Evolutionary conservation across 2,797 vertebrate genomes (phyloP), one percentile per base, ranked within the genome.

Genomic region (Alosa sapidissima): DNA sequence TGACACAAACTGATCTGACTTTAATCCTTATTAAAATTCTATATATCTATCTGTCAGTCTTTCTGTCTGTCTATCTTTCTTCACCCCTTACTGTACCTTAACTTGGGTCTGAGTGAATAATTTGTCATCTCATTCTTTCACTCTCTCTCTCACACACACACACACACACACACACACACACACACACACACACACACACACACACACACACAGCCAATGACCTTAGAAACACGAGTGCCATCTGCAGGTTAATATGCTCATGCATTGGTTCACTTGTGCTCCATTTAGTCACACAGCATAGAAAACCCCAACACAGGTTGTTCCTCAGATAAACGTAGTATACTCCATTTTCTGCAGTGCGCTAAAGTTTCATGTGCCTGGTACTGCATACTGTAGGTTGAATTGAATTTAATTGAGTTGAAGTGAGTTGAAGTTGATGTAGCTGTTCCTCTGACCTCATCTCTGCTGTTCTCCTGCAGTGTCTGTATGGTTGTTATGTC

Each of bases 401-500:
- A 11, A 9, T 9, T 52, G 28, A 28, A 28, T 28, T 28, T 0
- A 4, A 4, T 41, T 54, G 55, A 21, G 55, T 2, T 60, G 55
- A 60, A 60, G 19, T n/a, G 19, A 2, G 6, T 5, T 60, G 55
- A 60, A 41, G 41, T 2, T 2, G 41, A 51, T 51, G 7, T 2
- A 51, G 49, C 6, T 11, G 8, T n/a, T 45, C 28, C 24, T 2
- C 24, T 75, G 68, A 75, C 68, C 68, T 19, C 13, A 2, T 4
- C 36, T 19, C 36, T 45, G 68, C 14, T 72, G 33, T 16, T 41
- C 33, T 41, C 68, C 89, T 81, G 48, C 95, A 98, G 97, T 98
- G 97, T 93, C 96, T 98, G 85, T 98, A 98, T 45, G 97, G 97
- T 81, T 97, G 97, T 94, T 98, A 98, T 87, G 97, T 97, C 89